Base-by-base conservation (phyloP, 2,888 invertebrate species). In the Mythimna vitellina region DNA sequence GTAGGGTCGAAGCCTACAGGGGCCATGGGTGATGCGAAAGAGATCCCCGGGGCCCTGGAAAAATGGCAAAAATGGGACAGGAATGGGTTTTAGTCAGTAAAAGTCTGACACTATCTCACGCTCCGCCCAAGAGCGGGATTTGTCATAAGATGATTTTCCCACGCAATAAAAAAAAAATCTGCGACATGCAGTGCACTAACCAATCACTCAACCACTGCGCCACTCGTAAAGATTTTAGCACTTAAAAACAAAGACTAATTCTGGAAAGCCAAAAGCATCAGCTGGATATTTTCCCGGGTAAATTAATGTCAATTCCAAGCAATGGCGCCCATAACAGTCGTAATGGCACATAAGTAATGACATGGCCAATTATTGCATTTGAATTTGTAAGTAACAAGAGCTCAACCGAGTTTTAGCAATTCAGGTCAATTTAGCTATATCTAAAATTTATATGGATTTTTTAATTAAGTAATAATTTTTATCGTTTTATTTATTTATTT, bases 341-440 rank as follows among this genome's bases (percentile, higher is more conserved):
- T 73, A 53, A 73, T 53, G 32, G 17, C 20, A 29, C 60, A 51
- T 62, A 72, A 51, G 38, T 74, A 66, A 74, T 67, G 57, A 46
- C 12, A 57, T 9, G 4, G 46, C 20, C 66, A 49, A 53, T 74
- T 66, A 67, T 35, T 63, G 29, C 42, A 22, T 72, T 73, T 53
- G 35, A 58, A 75, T 74, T 58, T 3, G 8, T 74, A 35, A 66
- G 20, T 65, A 54, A 65, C 20, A 35, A 61, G 49, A 29, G n/a
- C 22, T 56, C 2, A 53, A 5, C 9, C 17, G 25, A 60, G 20
- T 46, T 49, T 61, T 5, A 56, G 12, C 46, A 17, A 73, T 73
- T 42, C 22, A 29, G 29, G 35, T 25, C 20, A 49, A 70, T 56
- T 25, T n/a, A 25, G 17, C 0, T 25, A 20, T 14, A 17, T 49